A percentile compares a stretch with the other conserved stretches of the same genome.
Evolutionary conservation across 2,888 invertebrate species (phyloP).

Genomic region (Sinentomon sp.): DNA sequence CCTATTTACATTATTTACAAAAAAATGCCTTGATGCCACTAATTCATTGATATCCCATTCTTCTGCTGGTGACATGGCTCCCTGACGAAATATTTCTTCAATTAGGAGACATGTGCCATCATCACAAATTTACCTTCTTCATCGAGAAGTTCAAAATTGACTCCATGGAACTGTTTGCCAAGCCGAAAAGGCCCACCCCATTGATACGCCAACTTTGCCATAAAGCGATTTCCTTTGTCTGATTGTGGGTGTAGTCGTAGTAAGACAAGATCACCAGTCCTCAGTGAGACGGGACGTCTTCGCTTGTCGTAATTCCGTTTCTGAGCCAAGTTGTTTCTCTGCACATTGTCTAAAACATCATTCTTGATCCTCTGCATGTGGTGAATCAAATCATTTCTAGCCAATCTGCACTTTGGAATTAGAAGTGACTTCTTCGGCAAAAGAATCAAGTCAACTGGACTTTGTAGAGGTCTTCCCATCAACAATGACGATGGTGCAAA

Average conservation of each 20-base stretch:
- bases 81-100: too few relatives aligned
- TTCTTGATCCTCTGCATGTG: slow-evolving; percentile 4
- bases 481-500: slow-evolving; percentile 10
- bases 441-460: slow-evolving; percentile 9
- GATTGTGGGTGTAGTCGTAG: slow-evolving; percentile 8
- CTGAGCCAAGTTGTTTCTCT: slow-evolving; percentile 5
- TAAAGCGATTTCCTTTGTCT: slow-evolving; percentile 5
- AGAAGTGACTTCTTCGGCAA: not conserved
- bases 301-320: slow-evolving; percentile 6
- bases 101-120: too few relatives aligned
- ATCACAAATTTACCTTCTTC: too few relatives aligned
- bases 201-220: slow-evolving; percentile 4
- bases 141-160: too few relatives aligned
- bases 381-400: slow-evolving; percentile 4
- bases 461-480: slow-evolving; percentile 9
- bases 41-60: too few relatives aligned
- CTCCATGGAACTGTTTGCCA: too few relatives aligned
- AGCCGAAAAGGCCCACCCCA: slow-evolving; percentile 7
- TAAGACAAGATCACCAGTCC: slow-evolving; percentile 10
- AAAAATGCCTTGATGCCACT: too few relatives aligned
- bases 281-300: not conserved
- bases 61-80: too few relatives aligned
- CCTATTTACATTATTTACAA: too few relatives aligned
- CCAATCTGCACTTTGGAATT: slow-evolving; percentile 1
- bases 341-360: slow-evolving; percentile 2